phyloP scores from a whole-genome alignment of 1,140 invertebrate genomes.

The Dolichoris vasculosae region DNA sequence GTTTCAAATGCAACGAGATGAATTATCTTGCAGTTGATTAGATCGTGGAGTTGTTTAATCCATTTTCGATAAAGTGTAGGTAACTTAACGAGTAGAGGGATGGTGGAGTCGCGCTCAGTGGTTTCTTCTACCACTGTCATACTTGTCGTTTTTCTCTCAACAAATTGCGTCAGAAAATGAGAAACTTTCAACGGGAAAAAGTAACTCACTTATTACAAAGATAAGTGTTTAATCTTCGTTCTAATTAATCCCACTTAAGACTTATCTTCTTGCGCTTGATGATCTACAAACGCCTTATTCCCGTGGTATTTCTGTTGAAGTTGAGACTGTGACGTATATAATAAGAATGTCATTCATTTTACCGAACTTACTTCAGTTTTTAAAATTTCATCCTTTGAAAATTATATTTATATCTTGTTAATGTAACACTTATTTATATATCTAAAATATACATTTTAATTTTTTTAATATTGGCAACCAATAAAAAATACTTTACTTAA shows the following conservation, averaged over 20 bases:
- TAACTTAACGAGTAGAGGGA: not conserved
- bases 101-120: not conserved
- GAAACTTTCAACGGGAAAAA: constrained; percentile 2
- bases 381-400: not conserved
- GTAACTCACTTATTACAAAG: constrained; percentile 39
- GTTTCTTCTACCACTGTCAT: not conserved
- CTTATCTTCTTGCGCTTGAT: constrained; percentile 8
- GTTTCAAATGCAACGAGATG: too few species aligned
- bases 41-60: not conserved
- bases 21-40: not conserved
- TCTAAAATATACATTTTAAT: too few species aligned
- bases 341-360: not conserved
- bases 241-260: constrained; percentile 46
- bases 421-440: too few species aligned
- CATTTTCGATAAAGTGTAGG: constrained; percentile 13
- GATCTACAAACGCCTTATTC: constrained; percentile 27
- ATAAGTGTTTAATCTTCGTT: constrained; percentile 40
- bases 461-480: too few species aligned
- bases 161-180: constrained; percentile 13
- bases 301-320: not conserved
- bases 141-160: not conserved
- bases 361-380: not conserved
- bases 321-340: not conserved
- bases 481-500: too few species aligned
- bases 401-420: too few species aligned